Base-by-base conservation (phyloP, 1,140 invertebrate genomes). In the Caenorhabditis latens region DNA sequence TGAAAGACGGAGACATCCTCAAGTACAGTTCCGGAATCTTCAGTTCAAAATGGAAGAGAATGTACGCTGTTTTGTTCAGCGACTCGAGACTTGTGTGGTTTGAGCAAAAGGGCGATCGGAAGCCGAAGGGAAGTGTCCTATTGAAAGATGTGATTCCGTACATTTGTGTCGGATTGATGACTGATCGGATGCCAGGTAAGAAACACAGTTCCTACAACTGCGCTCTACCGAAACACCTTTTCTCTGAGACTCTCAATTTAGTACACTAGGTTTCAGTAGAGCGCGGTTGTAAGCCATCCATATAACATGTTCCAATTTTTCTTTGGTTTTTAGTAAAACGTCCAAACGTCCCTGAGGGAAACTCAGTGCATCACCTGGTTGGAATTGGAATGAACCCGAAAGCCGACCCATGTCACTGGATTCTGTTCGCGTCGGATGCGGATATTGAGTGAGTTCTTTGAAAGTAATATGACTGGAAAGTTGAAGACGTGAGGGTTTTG, bases 321-420 rank as follows among this genome's bases (percentile, higher is more conserved):
- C 32, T 13, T 61, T 7, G 6, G 63, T 61, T 83, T 88, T 63
- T 48, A 87, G 85, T 88, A 8, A 84, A 85, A 65, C 63, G 86
- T 24, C 88, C 88, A 21, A 50, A 85, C 21, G 83, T 89, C 1
- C 88, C 88, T 9, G 86, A 88, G 19, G 88, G 88, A 16, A 58
- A 85, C 63, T 89, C 88, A 7, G 86, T 89, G 42, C 88, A 89
- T 53, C 88, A 89, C 53, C 83, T 89, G 16, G 88, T 89, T 24
- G 88, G 83, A 84, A 86, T 89, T 21, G 88, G 88, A 50, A 88
- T 89, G 88, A 88, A 89, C 58, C 86, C 88, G 11, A 84, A 88
- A 24, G 88, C 88, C n/a, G 86, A 89, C 32, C 90, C 86, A 1
- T 89, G 90, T 55, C 86, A 89, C 48, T 89, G 88, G 88, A 85